These are phyloP conservation scores for Hyles lineata DNA, from an alignment of 2,888 invertebrate genomes.

Conservation along the genomic window DNA sequence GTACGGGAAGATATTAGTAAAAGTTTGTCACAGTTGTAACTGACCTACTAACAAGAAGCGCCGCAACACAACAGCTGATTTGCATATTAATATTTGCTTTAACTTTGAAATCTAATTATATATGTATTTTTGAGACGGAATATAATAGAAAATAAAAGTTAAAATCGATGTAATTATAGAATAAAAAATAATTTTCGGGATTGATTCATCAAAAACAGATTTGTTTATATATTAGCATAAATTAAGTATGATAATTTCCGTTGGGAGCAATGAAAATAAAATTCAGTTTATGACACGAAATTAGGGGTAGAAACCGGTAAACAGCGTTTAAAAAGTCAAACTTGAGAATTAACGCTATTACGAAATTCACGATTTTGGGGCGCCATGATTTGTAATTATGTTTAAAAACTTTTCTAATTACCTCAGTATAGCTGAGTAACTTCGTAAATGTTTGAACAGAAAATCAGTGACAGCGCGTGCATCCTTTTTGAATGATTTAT, in stretches of 20 bases:
- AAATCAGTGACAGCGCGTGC: conserved; percentile 47
- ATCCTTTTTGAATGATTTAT: conserved; percentile 39
- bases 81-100: no score
- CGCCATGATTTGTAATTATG: conserved; percentile 50
- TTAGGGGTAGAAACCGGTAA: conserved; percentile 25
- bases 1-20: not conserved
- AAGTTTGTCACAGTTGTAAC: not conserved
- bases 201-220: no score
- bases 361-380: conserved; percentile 37
- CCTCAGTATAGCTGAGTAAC: conserved; percentile 49
- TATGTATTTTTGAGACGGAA: no score
- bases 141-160: no score
- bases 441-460: conserved; percentile 55
- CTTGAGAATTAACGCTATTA: conserved; percentile 41
- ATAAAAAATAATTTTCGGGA: no score
- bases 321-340: conserved; percentile 45
- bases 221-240: not conserved
- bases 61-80: no score
- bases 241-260: not conserved
- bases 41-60: no score
- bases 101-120: no score
- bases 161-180: no score
- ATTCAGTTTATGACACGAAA: conserved; percentile 8
- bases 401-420: conserved; percentile 60
- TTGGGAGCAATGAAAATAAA: conserved; percentile 1